These are phyloP conservation scores for Anastrepha obliqua DNA, from an alignment of 1,140 invertebrate genomes.

Conservation along the genomic window DNA sequence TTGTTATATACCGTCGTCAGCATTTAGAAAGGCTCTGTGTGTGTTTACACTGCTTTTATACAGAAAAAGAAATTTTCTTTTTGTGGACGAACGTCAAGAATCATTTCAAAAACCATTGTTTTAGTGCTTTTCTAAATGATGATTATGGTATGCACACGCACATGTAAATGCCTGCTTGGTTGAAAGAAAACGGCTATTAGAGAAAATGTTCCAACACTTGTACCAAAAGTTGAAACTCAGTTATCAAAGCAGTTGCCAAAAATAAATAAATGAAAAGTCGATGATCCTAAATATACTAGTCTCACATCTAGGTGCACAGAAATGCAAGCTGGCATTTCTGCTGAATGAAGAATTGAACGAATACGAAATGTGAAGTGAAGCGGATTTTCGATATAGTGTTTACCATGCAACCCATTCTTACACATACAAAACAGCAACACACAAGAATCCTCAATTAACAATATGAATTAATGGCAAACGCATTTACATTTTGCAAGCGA, in stretches of 20 bases:
- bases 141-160: too few species aligned
- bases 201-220: background rate
- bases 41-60: too few species aligned
- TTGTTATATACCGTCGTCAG: too few species aligned
- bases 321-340: slow-evolving; percentile 15
- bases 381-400: slow-evolving; percentile 40
- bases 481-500: slow-evolving; percentile 64
- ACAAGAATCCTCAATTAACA: slow-evolving; percentile 7
- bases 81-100: too few species aligned
- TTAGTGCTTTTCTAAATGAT: too few species aligned
- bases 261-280: slow-evolving; percentile 37
- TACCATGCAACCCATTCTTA: slow-evolving; percentile 39
- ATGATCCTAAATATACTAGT: slow-evolving; percentile 30
- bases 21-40: too few species aligned
- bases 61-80: too few species aligned
- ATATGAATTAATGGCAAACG: slow-evolving; percentile 59
- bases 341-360: background rate
- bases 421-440: slow-evolving; percentile 1
- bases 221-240: slow-evolving; percentile 44
- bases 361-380: slow-evolving; percentile 52
- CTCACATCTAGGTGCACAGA: slow-evolving; percentile 20
- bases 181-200: background rate
- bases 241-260: slow-evolving; percentile 53
- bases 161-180: too few species aligned
- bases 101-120: too few species aligned